Evolutionary conservation across 2,888 invertebrate species (phyloP), one percentile per base, ranked within the genome.

Genomic region (Stenurella melanura): DNA sequence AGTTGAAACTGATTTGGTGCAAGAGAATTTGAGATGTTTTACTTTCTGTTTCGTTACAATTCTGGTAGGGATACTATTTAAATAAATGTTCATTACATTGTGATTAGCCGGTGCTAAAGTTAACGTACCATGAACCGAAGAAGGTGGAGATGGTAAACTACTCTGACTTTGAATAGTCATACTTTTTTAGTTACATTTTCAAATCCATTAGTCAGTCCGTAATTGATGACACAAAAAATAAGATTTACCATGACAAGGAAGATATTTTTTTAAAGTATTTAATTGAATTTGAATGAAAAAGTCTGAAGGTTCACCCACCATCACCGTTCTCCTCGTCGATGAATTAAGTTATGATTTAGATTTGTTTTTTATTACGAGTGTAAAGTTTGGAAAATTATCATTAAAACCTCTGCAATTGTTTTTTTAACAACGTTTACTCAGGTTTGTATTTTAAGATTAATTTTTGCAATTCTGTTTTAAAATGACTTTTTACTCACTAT

Each of bases 1-100:
- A 79, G 78, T 74, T 76, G 75, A 67, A 78, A 81, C 81, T 81
- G 77, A 75, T 73, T 67, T 21, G 21, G 42, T 60, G 60, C n/a
- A 18, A 67, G 54, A 21, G 63, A n/a, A 50, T 21, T 61, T 61
- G 18, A 17, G 50, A 63, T n/a, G n/a, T 72, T 72, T 63, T 63
- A 72, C 72, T 72, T 72, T 72, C 72, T 54, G 61, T 72, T 72
- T 50, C 50, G 10, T 30, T 50, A 38, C n/a, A 15, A 26, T n/a
- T 19, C 11, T 21, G 63, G 72, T 61, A 72, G 72, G 72, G 72
- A 54, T 64, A 64, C 17, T 19, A 64, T 42, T 64, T 42, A 42
- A 64, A 61, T 61, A 64, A 18, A 38, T 64, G 15, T 50, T 42
- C 10, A 38, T 63, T 50, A 50, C n/a, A 50, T 50, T n/a, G 50